Base-by-base conservation (phyloP, 2,888 invertebrate species). In the Eupithecia vulgata region DNA sequence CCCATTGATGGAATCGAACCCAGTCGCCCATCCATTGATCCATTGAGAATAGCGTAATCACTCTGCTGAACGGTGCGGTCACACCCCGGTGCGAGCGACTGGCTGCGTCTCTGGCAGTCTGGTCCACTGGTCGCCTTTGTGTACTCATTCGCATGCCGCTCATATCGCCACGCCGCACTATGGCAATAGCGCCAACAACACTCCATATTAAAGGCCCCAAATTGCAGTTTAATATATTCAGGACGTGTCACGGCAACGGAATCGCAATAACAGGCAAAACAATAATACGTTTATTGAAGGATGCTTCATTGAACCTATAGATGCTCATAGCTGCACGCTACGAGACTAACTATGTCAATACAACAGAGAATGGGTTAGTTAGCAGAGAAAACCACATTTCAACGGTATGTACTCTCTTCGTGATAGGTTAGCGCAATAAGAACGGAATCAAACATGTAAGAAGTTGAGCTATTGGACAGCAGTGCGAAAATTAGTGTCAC, bases 161-260 rank as follows among this genome's bases (percentile, higher is more conserved):
- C 91, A 90, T 93, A 93, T 92, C 91, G 87, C 83, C 84, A 84
- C 84, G 83, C 86, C 83, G 83, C 89, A 85, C 89, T 88, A 90
- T 90, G 87, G 88, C 91, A 91, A 91, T 90, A 89, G 88, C 90
- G 89, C 85, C 88, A 90, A 92, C 92, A 92, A 91, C 91, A 91
- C 91, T 91, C 90, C 92, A 91, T 92, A 93, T 93, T 93, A 93
- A 93, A 93, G 88, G 90, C 89, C 87, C 91, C 90, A 92, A 94
- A 94, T 93, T 93, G 92, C 91, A 92, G 89, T 93, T 93, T 93
- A 93, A 94, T 93, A 93, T 94, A 94, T 94, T 93, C 94, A 84
- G 91, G 83, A 89, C 94, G 94, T 94, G 94, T 93, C 91, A 90
- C 92, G 90, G 92, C 91, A 93, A 91, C 90, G 88, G 90, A 91